phyloP scores from a whole-genome alignment of 2,113 vertebrate genomes.

The Oreochromis spilurus region DNA sequence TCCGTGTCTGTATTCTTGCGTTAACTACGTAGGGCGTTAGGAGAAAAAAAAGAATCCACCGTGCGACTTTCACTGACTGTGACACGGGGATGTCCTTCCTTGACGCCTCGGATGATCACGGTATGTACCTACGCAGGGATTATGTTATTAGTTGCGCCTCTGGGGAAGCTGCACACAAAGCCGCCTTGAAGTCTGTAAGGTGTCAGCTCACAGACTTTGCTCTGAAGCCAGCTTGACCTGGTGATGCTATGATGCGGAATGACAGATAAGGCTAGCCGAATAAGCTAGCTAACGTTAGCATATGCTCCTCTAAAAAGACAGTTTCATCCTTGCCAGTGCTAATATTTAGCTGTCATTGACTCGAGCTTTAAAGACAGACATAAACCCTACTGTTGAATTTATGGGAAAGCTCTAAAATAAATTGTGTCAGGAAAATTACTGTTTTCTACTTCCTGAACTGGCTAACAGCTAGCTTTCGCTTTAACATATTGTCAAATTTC shows the following conservation, averaged over 20 bases:
- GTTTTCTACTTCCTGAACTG: background rate
- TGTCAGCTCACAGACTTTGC: background rate
- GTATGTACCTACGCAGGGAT: conserved; percentile 30
- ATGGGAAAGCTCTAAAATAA: background rate
- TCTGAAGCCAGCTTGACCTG: background rate
- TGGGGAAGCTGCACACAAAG: background rate
- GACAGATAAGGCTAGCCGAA: conserved; percentile 39
- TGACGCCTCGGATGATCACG: conserved; percentile 1
- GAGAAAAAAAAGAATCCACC: background rate
- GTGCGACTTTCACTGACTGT: conserved; percentile 28
- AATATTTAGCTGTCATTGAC: background rate
- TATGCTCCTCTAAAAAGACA: background rate
- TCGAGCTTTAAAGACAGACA: background rate
- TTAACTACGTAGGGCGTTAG: background rate
- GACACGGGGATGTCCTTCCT: conserved; percentile 68
- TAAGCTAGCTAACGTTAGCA: conserved; percentile 40
- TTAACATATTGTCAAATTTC: background rate
- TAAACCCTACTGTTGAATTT: background rate
- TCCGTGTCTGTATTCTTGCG: background rate
- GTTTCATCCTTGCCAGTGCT: background rate
- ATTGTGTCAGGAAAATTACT: background rate
- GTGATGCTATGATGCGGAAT: conserved; percentile 16
- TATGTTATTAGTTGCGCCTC: conserved; percentile 13
- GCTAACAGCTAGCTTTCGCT: background rate
- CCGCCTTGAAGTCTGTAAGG: background rate